These are phyloP conservation scores for Sabatieria punctata DNA, from an alignment of 2,888 invertebrate species.

Conservation along the genomic window DNA sequence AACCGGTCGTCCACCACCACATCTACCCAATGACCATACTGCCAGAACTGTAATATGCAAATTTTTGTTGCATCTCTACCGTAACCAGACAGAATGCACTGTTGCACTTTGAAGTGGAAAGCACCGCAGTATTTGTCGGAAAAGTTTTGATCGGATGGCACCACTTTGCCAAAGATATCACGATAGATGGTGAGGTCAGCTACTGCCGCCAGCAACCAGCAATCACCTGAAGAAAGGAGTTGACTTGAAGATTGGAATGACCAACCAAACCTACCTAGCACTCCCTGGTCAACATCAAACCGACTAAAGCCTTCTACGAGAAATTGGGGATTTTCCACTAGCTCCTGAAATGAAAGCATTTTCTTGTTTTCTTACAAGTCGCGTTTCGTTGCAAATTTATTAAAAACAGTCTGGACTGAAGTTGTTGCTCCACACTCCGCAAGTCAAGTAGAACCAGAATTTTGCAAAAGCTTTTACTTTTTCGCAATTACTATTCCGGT, in stretches of 20 bases:
- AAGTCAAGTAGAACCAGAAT: too few relatives aligned
- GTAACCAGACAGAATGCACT: not conserved
- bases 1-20: constrained; percentile 74
- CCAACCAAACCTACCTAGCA: constrained; percentile 51
- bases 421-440: too few relatives aligned
- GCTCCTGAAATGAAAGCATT: constrained; percentile 58
- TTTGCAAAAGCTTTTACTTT: too few relatives aligned
- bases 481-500: too few relatives aligned
- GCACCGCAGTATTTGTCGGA: constrained; percentile 63
- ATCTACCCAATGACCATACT: constrained; percentile 69
- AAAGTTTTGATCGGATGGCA: constrained; percentile 73
- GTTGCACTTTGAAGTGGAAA: constrained; percentile 48
- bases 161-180: constrained; percentile 72
- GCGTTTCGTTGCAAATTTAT: too few relatives aligned
- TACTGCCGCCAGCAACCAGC: constrained; percentile 47
- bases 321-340: constrained; percentile 60
- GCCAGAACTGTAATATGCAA: constrained; percentile 54
- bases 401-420: too few relatives aligned
- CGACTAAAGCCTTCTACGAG: constrained; percentile 83
- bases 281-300: constrained; percentile 91
- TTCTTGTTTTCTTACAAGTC: too few relatives aligned
- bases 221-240: constrained; percentile 22
- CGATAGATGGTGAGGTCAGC: constrained; percentile 72
- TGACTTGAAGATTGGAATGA: not conserved
- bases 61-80: too few relatives aligned